Evolutionary conservation across 2,113 vertebrate species (phyloP).

Genomic region (Choloepus hoffmanni): DNA sequence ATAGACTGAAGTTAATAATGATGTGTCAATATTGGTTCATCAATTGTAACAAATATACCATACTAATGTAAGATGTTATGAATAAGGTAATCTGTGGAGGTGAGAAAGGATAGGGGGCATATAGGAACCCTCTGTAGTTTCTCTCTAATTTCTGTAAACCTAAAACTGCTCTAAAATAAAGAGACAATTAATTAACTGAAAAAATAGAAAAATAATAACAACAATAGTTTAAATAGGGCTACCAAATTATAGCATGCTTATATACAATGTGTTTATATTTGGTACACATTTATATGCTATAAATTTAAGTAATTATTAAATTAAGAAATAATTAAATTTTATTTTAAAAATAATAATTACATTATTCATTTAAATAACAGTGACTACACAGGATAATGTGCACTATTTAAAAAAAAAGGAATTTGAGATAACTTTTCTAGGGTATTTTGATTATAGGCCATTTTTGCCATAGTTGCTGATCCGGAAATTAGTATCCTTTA

Average conservation of each 20-base stretch:
- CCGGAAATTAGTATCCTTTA: background rate
- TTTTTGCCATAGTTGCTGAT: background rate
- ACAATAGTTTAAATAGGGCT: background rate
- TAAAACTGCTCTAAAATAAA: too few relatives aligned
- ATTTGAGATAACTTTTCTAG: background rate
- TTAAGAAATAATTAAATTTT: too few relatives aligned
- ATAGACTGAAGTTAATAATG: too few relatives aligned
- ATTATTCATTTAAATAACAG: background rate
- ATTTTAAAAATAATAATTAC: too few relatives aligned
- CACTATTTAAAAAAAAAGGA: background rate
- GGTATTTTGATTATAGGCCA: background rate
- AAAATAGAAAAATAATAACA: background rate
- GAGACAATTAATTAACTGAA: too few relatives aligned
- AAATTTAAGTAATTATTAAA: background rate
- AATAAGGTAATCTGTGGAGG: too few relatives aligned
- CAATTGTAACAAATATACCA: too few relatives aligned
- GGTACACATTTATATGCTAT: background rate
- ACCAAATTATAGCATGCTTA: background rate
- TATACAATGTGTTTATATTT: background rate
- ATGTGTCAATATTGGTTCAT: too few relatives aligned
- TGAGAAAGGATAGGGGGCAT: too few relatives aligned
- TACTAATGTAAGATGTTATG: too few relatives aligned
- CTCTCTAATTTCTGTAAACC: too few relatives aligned
- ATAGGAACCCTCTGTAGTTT: too few relatives aligned
- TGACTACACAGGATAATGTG: background rate